Base-by-base conservation (phyloP, 2,113 vertebrate genomes). In the Vidua macroura region DNA sequence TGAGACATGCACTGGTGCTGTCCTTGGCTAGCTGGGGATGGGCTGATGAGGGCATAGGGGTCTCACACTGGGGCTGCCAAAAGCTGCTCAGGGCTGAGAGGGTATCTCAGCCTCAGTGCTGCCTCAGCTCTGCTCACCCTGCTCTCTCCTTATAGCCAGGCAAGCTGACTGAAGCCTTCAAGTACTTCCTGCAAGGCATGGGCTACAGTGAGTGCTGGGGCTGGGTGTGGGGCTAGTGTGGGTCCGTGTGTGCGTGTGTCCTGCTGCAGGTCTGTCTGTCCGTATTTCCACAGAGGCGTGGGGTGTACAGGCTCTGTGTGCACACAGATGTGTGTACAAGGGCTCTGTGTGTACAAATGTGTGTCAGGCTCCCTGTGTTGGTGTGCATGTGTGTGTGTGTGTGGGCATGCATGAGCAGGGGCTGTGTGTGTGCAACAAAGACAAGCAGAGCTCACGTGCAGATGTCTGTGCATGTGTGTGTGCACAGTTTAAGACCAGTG, bases 111-210 rank as follows among this genome's bases (percentile, higher is more conserved):
- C 44, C 51, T 55, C 2, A 1, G 31, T 10, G 41, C 59, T 41
- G 52, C 37, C 83, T 68, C 81, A 39, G 4, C 75, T 76, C 31
- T 23, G 25, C 90, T 87, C 46, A 16, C 23, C 86, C 25, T 96
- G 37, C 48, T 93, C 58, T 94, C 73, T 93, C 73, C 89, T 56
- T 3, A 2, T 98, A 99, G 99, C 99, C 99, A 2, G 99, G 98
- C 78, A 99, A 99, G 96, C 97, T 99, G 98, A 99, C 98, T 0
- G 99, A 99, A 97, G 99, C 99, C 89, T 99, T 99, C 98, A 99
- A 99, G 96, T 99, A 99, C 96, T 99, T 99, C 97, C 98, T 99
- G 92, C 99, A 99, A 98, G 99, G 99, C 81, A 99, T 99, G 99
- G 99, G 99, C 97, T 99, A 99, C 97, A 99, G 99, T 99, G 96